Percentiles rank a stretch among this genome's conserved stretches.
phyloP scores from a whole-genome alignment of 2,888 invertebrate species.

The Eledona agricola region DNA sequence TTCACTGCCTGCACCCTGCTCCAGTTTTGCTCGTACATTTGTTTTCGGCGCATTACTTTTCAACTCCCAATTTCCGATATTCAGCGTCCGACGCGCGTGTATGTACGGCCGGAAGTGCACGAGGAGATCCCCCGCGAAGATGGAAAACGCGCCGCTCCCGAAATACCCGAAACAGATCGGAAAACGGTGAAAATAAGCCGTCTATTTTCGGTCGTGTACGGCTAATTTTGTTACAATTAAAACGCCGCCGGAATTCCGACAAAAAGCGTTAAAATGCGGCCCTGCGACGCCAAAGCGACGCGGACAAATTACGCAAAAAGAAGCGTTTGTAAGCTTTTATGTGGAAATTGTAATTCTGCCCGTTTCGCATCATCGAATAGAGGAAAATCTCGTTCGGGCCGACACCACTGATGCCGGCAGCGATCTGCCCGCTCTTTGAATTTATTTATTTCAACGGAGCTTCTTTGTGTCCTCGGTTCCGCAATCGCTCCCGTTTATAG shows the following conservation, averaged over 20 bases:
- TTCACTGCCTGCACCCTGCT: conserved; percentile 51
- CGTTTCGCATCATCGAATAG: conserved; percentile 6
- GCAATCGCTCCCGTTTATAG: too few species aligned
- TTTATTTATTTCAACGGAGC: too few species aligned
- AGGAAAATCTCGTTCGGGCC: conserved; percentile 10
- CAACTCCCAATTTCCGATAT: conserved; percentile 33
- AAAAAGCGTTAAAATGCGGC: not conserved
- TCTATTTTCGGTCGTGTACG: conserved; percentile 5
- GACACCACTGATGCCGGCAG: conserved; percentile 6
- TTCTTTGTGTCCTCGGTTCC: too few species aligned
- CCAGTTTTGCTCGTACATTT: conserved; percentile 53
- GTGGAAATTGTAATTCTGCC: conserved; percentile 12
- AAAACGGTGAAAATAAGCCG: conserved; percentile 8
- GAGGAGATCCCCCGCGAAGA: not conserved
- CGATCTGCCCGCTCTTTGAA: conserved; percentile 11
- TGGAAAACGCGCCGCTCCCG: not conserved
- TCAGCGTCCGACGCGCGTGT: conserved; percentile 2
- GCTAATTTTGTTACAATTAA: conserved; percentile 18
- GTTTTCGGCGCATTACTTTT: conserved; percentile 48
- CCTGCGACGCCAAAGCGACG: conserved; percentile 1
- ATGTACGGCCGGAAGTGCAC: conserved; percentile 8
- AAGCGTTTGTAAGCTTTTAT: conserved; percentile 16
- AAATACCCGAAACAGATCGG: conserved; percentile 1
- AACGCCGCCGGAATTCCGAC: conserved; percentile 9
- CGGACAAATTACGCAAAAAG: conserved; percentile 5